phyloP scores from a whole-genome alignment of 2,113 vertebrate genomes.

The Daphoenositta chrysoptera region DNA sequence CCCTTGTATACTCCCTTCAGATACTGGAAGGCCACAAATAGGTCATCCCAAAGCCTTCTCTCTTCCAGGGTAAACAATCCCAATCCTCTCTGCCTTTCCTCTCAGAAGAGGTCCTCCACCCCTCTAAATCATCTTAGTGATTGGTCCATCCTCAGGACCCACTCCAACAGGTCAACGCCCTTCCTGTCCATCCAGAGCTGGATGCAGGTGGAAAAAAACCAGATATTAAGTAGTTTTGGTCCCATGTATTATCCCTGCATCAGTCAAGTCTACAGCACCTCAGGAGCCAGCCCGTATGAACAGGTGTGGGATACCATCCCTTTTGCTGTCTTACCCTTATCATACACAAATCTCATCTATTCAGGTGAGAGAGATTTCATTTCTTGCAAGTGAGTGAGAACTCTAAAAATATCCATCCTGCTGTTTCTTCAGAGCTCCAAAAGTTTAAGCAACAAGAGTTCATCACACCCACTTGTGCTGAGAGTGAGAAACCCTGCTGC shows the following conservation, averaged over 20 bases:
- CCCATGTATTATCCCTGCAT: not conserved
- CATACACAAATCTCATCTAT: not conserved
- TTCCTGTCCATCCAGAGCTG: not conserved
- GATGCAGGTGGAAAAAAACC: not conserved
- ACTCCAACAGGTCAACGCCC: not conserved
- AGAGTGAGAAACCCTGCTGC: not conserved
- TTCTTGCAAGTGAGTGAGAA: not conserved
- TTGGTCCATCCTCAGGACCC: not conserved
- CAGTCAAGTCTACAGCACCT: not conserved
- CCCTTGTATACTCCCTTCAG: not conserved
- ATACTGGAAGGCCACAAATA: not conserved
- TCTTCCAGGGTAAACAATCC: not conserved
- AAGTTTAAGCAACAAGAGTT: not conserved
- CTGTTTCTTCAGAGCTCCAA: not conserved
- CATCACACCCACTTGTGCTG: not conserved
- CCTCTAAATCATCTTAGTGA: not conserved
- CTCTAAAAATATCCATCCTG: not conserved
- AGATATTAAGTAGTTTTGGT: not conserved
- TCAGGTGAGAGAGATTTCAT: not conserved
- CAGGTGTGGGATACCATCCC: not conserved
- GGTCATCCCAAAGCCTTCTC: not conserved
- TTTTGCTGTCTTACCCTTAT: not conserved
- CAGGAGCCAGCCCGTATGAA: not conserved
- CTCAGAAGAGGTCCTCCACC: no score
- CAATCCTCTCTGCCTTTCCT: not conserved